These are phyloP conservation scores for Epinotia demarniana DNA, from an alignment of 2,888 invertebrate genomes.

Conservation along the genomic window DNA sequence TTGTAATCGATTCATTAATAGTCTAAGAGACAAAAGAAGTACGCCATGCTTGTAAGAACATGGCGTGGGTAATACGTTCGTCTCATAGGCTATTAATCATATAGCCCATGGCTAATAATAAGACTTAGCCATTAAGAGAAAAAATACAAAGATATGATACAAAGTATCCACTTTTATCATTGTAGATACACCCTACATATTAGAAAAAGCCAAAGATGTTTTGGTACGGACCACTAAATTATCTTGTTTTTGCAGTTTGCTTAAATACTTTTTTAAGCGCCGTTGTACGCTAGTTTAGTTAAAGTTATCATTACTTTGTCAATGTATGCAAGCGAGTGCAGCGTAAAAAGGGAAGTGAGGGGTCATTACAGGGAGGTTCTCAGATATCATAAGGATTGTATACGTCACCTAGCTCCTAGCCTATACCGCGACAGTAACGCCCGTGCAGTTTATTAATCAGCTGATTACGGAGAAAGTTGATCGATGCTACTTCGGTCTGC, in stretches of 20 bases:
- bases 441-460: constrained; percentile 11
- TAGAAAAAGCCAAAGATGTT: too few species aligned
- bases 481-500: constrained; percentile 10
- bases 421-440: constrained; percentile 17
- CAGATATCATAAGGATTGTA: neutral
- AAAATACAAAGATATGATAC: too few species aligned
- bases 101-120: too few species aligned
- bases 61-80: too few species aligned
- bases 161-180: too few species aligned
- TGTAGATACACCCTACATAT: too few species aligned
- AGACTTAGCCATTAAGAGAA: too few species aligned
- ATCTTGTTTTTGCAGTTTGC: neutral
- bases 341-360: too few species aligned
- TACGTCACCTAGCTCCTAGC: constrained; percentile 9
- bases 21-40: constrained; percentile 13
- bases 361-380: too few species aligned
- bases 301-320: neutral
- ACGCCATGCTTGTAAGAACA: neutral
- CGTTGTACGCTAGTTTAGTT: neutral
- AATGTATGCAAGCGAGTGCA: neutral
- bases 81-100: too few species aligned
- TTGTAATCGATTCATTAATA: constrained; percentile 31
- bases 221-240: too few species aligned
- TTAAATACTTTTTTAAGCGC: neutral
- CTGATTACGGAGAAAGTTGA: constrained; percentile 35